Conservation (phyloP, 2,888 invertebrate species). For the Zele albiditarsus region DNA sequence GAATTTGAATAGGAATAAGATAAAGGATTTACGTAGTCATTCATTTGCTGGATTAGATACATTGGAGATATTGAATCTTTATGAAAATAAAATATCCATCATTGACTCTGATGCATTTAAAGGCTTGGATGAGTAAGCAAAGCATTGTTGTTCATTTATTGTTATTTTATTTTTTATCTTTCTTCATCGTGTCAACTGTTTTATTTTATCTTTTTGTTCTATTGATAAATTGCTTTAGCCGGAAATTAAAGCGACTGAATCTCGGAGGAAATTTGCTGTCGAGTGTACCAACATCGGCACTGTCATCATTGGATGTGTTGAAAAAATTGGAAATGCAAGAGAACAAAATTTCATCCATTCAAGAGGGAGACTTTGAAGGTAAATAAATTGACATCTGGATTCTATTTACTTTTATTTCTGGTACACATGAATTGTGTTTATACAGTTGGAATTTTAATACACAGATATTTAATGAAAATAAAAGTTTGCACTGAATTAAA, state of each 20-base stretch:
- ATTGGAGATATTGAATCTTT: constrained; percentile 88
- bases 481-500: too few species aligned
- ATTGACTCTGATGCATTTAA: constrained; percentile 89
- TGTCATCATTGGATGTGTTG: constrained; percentile 85
- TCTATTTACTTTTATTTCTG: not conserved
- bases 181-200: constrained; percentile 2
- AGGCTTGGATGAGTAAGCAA: constrained; percentile 88
- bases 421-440: not conserved
- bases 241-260: constrained; percentile 87
- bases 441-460: too few species aligned
- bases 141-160: not conserved
- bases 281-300: constrained; percentile 85
- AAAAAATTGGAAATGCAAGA: constrained; percentile 92
- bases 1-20: constrained; percentile 91
- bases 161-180: not conserved
- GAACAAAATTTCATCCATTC: constrained; percentile 84
- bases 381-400: constrained; percentile 50
- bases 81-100: constrained; percentile 87
- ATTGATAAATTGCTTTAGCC: constrained; percentile 71
- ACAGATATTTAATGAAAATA: too few species aligned
- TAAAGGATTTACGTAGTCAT: constrained; percentile 83
- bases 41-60: constrained; percentile 92
- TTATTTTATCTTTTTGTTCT: constrained; percentile 9
- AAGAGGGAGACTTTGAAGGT: constrained; percentile 92
- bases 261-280: constrained; percentile 88